Evolutionary conservation across 2,113 vertebrate species (phyloP).

Genomic region (Cyanoliseus patagonus): DNA sequence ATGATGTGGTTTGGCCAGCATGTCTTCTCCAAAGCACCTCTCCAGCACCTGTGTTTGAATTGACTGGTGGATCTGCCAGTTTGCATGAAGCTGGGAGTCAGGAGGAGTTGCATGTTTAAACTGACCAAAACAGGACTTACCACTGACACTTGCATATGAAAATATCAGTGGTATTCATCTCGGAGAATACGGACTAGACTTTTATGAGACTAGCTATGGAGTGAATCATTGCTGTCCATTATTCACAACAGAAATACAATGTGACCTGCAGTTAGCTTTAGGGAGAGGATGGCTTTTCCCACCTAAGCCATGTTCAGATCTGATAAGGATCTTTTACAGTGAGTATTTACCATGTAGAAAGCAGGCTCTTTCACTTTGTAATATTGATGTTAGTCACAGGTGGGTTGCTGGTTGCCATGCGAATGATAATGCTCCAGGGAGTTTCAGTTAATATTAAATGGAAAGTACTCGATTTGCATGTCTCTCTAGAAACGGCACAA

Average conservation of each 20-base stretch:
- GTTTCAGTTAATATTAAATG: constrained; percentile 28
- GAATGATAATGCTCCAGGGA: background rate
- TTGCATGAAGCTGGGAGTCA: background rate
- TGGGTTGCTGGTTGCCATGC: constrained; percentile 22
- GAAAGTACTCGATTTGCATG: background rate
- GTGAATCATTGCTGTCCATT: constrained; percentile 16
- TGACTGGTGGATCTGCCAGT: background rate
- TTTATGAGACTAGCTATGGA: background rate
- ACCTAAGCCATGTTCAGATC: background rate
- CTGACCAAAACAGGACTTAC: constrained; percentile 9
- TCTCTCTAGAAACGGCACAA: background rate
- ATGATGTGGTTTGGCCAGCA: background rate
- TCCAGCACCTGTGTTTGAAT: background rate
- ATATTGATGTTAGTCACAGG: background rate
- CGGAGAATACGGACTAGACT: background rate
- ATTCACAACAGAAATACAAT: background rate
- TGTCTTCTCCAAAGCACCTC: background rate
- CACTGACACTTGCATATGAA: background rate
- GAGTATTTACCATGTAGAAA: background rate
- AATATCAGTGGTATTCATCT: background rate
- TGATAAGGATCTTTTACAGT: background rate
- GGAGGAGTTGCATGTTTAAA: background rate
- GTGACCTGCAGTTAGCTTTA: background rate
- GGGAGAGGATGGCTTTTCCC: background rate
- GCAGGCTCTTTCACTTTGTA: background rate